phyloP scores from a whole-genome alignment of 2,888 invertebrate genomes.

The Drosophila eohydei region DNA sequence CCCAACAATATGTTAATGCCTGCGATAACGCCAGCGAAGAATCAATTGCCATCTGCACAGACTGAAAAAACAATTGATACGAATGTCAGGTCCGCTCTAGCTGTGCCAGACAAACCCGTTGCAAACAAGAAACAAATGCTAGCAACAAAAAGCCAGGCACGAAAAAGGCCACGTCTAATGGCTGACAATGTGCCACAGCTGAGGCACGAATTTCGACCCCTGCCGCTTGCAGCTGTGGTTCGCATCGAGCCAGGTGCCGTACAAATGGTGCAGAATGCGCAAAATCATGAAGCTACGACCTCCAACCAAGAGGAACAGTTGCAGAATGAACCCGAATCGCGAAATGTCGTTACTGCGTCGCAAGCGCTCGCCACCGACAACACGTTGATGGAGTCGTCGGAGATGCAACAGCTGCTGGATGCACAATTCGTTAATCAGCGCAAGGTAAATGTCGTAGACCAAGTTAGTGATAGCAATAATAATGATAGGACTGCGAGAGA shows the following conservation, averaged over 20 bases:
- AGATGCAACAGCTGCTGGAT: constrained; percentile 48
- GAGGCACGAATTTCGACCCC: constrained; percentile 56
- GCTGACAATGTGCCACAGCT: constrained; percentile 61
- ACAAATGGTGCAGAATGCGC: too few relatives aligned
- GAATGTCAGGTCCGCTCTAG: neutral
- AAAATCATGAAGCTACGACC: neutral
- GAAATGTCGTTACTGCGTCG: constrained; percentile 38
- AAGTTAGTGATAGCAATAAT: constrained; percentile 17
- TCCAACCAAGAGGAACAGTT: neutral
- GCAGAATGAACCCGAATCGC: neutral
- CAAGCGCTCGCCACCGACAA: constrained; percentile 64
- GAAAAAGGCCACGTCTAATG: constrained; percentile 43
- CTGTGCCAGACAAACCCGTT: neutral
- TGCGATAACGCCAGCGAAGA: neutral
- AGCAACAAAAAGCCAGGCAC: neutral
- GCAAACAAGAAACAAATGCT: constrained; percentile 7
- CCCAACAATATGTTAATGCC: neutral
- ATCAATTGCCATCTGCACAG: neutral
- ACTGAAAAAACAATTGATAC: neutral
- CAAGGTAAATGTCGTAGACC: constrained; percentile 57
- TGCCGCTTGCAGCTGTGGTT: constrained; percentile 44
- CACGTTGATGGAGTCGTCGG: constrained; percentile 56
- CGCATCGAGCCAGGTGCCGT: constrained; percentile 17
- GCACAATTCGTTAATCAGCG: constrained; percentile 21
- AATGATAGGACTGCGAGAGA: neutral